Base-by-base conservation (phyloP, 2,113 vertebrate genomes). In the Mesoclemmys tuberculata region DNA sequence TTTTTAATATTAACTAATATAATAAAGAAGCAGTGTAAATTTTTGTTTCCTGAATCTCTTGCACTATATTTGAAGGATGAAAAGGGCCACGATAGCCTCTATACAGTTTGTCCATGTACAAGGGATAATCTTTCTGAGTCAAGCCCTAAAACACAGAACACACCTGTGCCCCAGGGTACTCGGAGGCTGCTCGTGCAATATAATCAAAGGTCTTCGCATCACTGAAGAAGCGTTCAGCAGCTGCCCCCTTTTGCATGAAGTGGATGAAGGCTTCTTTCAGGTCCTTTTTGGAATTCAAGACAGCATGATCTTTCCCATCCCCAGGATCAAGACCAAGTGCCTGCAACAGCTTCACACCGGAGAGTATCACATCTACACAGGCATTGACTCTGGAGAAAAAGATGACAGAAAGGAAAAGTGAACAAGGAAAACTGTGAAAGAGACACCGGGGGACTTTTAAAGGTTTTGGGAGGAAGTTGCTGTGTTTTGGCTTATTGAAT, bases 331-430 rank as follows among this genome's bases (percentile, higher is more conserved):
- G 96, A 31, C 99, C 99, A 44, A 99, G 98, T 0, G 99, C 99
- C 96, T 99, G 98, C 55, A 99, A 96, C 82, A 99, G 97, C 82
- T 99, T 99, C 96, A 99, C 99, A 1, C 99, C 99, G 0, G 99
- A 99, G 56, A 99, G 98, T 4, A 99, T 99, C 88, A 99, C 99
- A 1, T 99, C 99, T 19, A 99, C 99, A 6, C 99, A 99, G 80
- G 99, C 98, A 0, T 99, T 99, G 93, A 99, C 99, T 1, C 99
- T 99, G 96, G 1, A 58, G 85, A 56, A 88, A 74, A 84, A 85
- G 51, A 46, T 52, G 49, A 87, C 41, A 75, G 55, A 91, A 35
- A 94, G 61, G 24, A 86, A 81, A 49, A 0, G 5, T 0, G 2
- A 41, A 12, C 18, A 78, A 51, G 61, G 41, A 41, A 88, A 88